These are phyloP conservation scores for Ormyrus labotus DNA, from an alignment of 2,888 invertebrate species.

Conservation along the genomic window DNA sequence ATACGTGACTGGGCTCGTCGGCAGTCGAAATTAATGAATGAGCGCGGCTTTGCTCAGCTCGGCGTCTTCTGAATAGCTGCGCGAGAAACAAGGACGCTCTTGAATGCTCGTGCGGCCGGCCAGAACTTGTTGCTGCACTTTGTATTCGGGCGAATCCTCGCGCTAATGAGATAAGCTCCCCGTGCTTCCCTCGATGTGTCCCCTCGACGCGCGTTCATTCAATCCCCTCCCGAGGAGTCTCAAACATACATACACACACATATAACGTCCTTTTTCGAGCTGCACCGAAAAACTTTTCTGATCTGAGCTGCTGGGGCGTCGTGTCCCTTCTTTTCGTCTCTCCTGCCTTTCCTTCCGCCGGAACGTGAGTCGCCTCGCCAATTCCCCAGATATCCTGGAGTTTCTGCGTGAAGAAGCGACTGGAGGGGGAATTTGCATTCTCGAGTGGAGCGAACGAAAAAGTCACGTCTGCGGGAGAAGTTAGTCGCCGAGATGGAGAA, in stretches of 20 bases:
- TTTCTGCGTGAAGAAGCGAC: not conserved
- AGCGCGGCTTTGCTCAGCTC: too few species aligned
- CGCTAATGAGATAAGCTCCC: constrained; percentile 36
- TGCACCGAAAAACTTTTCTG: constrained; percentile 35
- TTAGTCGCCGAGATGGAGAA: not conserved
- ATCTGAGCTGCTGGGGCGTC: constrained; percentile 5
- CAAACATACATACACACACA: too few species aligned
- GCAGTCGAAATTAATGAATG: too few species aligned
- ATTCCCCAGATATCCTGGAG: constrained; percentile 1
- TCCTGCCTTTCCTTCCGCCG: not conserved
- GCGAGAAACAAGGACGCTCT: too few species aligned
- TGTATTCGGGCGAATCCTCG: constrained; percentile 32
- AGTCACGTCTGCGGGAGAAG: constrained; percentile 17
- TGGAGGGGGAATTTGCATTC: constrained; percentile 41
- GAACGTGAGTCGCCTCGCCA: constrained; percentile 39
- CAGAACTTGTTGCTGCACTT: constrained; percentile 46
- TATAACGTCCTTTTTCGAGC: too few species aligned
- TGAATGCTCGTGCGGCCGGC: too few species aligned
- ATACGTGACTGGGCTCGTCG: too few species aligned
- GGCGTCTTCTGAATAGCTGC: too few species aligned
- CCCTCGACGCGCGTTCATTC: too few species aligned
- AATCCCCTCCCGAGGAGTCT: too few species aligned
- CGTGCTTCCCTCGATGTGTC: too few species aligned
- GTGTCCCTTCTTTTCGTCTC: constrained; percentile 10
- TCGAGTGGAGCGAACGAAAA: constrained; percentile 23